Base-by-base conservation (phyloP, 2,888 invertebrate genomes). In the Pseudococcus jackbeardsleyi region DNA sequence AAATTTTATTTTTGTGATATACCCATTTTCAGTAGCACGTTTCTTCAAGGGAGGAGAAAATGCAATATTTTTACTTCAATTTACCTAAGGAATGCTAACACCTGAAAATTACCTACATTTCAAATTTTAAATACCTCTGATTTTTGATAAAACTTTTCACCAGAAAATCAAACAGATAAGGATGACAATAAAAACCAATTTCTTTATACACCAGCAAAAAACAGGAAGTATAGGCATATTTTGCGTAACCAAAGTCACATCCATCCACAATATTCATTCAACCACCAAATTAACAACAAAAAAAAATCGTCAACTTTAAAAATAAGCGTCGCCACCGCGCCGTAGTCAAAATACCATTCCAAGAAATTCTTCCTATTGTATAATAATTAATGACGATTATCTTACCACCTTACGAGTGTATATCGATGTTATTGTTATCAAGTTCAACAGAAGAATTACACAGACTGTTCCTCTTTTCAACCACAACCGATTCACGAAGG, bases 401-500 rank as follows among this genome's bases (percentile, higher is more conserved):
- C 39, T 72, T 72, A 33, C 48, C 33, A 84, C 54, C 54, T 54
- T 46, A 33, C 26, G 26, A 33, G 26, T 33, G 26, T 33, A 54
- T 39, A n/a, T 39, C 64, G 77, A 79, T 48, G 48, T 59, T 72
- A 86, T 86, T 88, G 82, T 88, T 88, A 33, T 82, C 88, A 88
- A 88, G 82, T 88, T 88, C 88, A 88, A 79, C 54, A 42, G 17
- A 46, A 50, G 59, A 88, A 88, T 82, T 88, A 82, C 22, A 39
- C 9, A 33, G 39, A 77, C 82, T 88, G 50, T 68, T 86, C 68
- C 33, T 79, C 88, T 88, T 88, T 79, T 88, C 79, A 88, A 88
- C 88, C 82, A 88, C 79, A 79, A 59, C 79, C 4, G 87, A 88
- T 79, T 54, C 33, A 88, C 50, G 87, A 88, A 88, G 88, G 88